Evolutionary conservation across 1,140 invertebrate genomes (phyloP).

Genomic region (Fopius arisanus): DNA sequence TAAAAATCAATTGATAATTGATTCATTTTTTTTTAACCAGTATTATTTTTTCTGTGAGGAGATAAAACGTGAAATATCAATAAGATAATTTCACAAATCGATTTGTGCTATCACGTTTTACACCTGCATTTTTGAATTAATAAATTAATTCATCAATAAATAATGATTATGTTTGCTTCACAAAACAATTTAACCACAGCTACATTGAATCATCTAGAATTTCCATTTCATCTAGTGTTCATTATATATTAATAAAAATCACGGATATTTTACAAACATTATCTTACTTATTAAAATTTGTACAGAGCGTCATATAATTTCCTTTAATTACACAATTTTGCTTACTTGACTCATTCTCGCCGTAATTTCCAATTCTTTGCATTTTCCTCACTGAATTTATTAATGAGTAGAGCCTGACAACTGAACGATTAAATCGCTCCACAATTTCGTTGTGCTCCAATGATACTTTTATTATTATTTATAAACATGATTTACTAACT

Average conservation of each 20-base stretch:
- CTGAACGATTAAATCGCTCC: neutral
- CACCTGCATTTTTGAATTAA: neutral
- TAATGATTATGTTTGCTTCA: neutral
- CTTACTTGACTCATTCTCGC: constrained; percentile 33
- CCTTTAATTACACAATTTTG: constrained; percentile 50
- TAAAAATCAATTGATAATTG: too few species aligned
- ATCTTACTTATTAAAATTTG: constrained; percentile 55
- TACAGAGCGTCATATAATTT: constrained; percentile 54
- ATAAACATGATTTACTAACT: neutral
- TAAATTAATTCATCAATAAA: neutral
- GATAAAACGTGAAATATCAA: too few species aligned
- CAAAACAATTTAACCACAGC: constrained; percentile 8
- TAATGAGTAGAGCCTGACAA: too few species aligned
- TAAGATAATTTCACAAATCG: too few species aligned
- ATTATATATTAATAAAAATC: constrained; percentile 55
- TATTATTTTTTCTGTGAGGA: too few species aligned
- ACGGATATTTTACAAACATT: constrained; percentile 56
- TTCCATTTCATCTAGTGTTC: constrained; percentile 47
- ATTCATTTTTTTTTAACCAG: too few species aligned
- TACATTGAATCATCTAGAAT: constrained; percentile 39
- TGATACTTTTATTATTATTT: constrained; percentile 1
- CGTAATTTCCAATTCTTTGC: constrained; percentile 2
- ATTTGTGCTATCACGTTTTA: too few species aligned
- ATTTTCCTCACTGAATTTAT: neutral
- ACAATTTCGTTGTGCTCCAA: neutral